Base-by-base conservation (phyloP, 2,888 invertebrate genomes). In the Cotesia congregata region DNA sequence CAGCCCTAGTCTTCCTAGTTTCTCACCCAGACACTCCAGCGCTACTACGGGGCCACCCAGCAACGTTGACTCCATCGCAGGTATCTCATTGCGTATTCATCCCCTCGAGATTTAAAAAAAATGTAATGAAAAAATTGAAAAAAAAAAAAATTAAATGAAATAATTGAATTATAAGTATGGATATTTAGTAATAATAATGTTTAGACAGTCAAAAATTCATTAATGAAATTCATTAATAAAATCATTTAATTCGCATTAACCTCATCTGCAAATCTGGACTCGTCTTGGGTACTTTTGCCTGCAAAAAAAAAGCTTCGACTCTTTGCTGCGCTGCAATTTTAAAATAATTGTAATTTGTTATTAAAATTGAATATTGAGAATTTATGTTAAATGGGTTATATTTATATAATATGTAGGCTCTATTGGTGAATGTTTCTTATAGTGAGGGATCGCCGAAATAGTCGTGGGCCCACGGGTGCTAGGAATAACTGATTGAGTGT, bases 1-100 rank as follows among this genome's bases (percentile, higher is more conserved):
- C 82, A 92, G 92, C 84, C 92, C 92, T 83, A 92, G 92, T 87
- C 87, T 92, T 80, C 92, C 92, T 80, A 92, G 92, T 84, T 90
- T 91, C 74, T 92, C 92, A 81, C 92, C 92, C 79, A 91, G 86
- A 81, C 87, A 85, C 78, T 87, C 88, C 83, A 87, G 86, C 67
- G 82, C 83, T 73, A 81, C 80, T 59, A 87, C 87, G 15, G 88
- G 88, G 79, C 88, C 87, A 78, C 84, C 87, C 38, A 89, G 88
- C 84, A 88, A 89, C 86, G 84, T 88, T 80, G 89, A 89, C 72
- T 89, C 88, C 80, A 83, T 76, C 72, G 78, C 88, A 88, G 88
- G 88, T 88, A 88, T 68, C 68, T 76, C 65, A 80, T 78, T 59
- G 73, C 74, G 40, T 70, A 74, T 79, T 77, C 7, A 74, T 65